These are phyloP conservation scores for Peromyscus nudipes DNA, from an alignment of 2,797 vertebrate genomes.

Conservation along the genomic window DNA sequence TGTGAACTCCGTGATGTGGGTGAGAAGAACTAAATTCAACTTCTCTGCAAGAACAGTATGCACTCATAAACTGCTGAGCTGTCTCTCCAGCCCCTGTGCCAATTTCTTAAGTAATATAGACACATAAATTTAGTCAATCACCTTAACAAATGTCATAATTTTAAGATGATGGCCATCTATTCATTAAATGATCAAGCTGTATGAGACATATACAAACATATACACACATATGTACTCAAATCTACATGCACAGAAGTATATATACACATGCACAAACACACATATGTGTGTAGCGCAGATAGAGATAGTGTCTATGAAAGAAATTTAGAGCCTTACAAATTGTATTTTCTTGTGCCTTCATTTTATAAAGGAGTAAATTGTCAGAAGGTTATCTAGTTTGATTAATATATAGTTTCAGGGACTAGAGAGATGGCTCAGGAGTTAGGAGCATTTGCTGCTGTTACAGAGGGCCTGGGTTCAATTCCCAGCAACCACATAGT, in stretches of 20 bases:
- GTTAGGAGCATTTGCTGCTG: neutral
- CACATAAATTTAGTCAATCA: constrained; percentile 20
- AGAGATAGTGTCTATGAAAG: neutral
- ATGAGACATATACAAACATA: neutral
- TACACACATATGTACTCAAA: neutral
- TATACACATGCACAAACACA: neutral
- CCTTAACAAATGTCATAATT: constrained; percentile 24
- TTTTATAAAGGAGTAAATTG: constrained; percentile 17
- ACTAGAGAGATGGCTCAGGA: neutral
- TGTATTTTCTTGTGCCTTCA: neutral
- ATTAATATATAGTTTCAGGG: neutral
- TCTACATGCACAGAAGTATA: neutral
- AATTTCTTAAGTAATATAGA: constrained; percentile 35
- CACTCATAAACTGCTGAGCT: neutral
- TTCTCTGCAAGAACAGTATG: neutral
- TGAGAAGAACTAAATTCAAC: neutral
- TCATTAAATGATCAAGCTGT: neutral
- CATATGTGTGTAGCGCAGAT: neutral
- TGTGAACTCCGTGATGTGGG: neutral
- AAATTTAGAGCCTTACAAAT: constrained; percentile 15
- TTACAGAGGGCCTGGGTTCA: neutral
- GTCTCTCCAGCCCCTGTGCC: neutral
- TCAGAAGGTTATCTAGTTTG: neutral
- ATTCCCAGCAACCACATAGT: neutral
- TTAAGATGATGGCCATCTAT: neutral